Base-by-base conservation (phyloP, 2,888 invertebrate species). In the Scaptomyza cyrtandrae region DNA sequence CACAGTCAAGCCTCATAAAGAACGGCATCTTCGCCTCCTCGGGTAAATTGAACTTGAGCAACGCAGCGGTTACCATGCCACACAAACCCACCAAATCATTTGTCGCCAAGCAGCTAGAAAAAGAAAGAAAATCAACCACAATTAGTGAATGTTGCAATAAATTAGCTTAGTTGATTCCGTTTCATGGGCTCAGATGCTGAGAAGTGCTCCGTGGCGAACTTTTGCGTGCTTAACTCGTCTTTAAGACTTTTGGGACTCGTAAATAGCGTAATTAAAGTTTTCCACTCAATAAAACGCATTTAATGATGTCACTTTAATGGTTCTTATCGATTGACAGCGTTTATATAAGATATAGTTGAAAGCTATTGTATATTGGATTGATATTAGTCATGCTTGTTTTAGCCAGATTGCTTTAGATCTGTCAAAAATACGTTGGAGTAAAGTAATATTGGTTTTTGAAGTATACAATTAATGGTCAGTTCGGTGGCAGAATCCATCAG, bases 81-180 rank as follows among this genome's bases (percentile, higher is more conserved):
- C 96, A 90, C 78, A 95, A 92, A 62, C 97, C 97, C 44, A 96
- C 94, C 60, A 97, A 93, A 91, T 97, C 97, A 89, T 97, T 97
- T 53, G 94, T 94, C 33, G 96, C 95, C 75, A 97, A 92, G 79
- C 96, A 96, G 29, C 19, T 19, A 19, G 19, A 19, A 2, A 19
- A 19, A 19, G 19, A n/a, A n/a, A n/a, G n/a, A n/a, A n/a, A n/a
- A n/a, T n/a, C n/a, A n/a, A n/a, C n/a, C n/a, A n/a, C n/a, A n/a
- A n/a, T n/a, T n/a, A n/a, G n/a, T 48, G 19, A 71, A 56, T 46
- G 53, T 27, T 3, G 11, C 58, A 49, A 78, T 81, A 81, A 76
- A 77, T 81, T 66, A 56, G 54, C 53, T 9, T 45, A 41, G 29
- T 66, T 61, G 31, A 58, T 31, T 33, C 43, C 24, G 19, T 49